These are phyloP conservation scores for Crotalus viridis DNA, from an alignment of 2,113 vertebrate genomes.

Conservation along the genomic window DNA sequence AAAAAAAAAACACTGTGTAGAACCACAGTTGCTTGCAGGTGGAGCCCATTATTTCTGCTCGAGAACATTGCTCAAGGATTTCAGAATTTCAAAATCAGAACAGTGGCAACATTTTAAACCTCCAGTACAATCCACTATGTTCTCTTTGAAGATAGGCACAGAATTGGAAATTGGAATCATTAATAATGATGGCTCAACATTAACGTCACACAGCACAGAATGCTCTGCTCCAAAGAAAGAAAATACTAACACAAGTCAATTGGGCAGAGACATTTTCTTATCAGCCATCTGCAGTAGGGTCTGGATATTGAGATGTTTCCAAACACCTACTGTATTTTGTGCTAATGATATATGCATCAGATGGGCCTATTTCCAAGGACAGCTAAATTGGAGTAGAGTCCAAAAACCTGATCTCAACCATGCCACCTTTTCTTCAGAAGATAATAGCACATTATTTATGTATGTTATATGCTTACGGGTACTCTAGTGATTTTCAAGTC, in stretches of 20 bases:
- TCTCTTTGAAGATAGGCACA: neutral
- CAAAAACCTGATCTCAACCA: neutral
- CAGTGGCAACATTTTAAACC: neutral
- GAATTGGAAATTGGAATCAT: neutral
- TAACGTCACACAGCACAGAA: neutral
- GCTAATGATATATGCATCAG: neutral
- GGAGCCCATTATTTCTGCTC: neutral
- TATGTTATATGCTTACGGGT: neutral
- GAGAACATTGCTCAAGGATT: neutral
- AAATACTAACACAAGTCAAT: neutral
- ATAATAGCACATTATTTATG: neutral
- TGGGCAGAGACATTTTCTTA: neutral
- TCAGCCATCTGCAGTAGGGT: neutral
- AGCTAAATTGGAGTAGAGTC: neutral
- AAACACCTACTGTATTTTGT: neutral
- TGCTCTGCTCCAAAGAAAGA: neutral
- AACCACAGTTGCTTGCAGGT: neutral
- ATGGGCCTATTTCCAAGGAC: neutral
- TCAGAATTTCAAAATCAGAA: neutral
- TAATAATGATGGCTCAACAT: neutral
- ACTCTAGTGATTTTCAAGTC: neutral
- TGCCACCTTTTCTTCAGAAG: neutral
- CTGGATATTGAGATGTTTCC: neutral
- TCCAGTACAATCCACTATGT: neutral
- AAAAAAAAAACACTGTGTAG: neutral